phyloP scores from a whole-genome alignment of 2,888 invertebrate genomes.

The Caenorhabditis sp. region DNA sequence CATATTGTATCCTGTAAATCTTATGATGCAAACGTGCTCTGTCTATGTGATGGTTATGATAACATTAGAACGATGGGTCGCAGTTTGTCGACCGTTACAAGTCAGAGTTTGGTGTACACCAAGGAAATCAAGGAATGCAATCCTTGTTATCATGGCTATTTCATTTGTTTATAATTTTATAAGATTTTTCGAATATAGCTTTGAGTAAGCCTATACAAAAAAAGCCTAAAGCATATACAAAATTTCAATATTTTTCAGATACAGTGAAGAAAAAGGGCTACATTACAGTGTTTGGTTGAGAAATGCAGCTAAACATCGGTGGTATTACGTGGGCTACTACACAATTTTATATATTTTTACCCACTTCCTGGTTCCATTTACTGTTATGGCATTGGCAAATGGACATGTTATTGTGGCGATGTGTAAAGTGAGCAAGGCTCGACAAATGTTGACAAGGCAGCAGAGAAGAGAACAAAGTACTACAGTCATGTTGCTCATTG shows the following conservation, averaged over 20 bases:
- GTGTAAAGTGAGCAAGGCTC: conserved; percentile 55
- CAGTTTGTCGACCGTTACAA: conserved; percentile 64
- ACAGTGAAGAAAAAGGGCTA: conserved; percentile 16
- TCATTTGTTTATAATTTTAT: conserved; percentile 64
- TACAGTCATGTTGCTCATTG: conserved; percentile 68
- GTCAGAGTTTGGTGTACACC: conserved; percentile 68
- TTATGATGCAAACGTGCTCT: conserved; percentile 67
- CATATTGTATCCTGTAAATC: conserved; percentile 65
- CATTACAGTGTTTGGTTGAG: conserved; percentile 45
- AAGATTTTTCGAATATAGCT: conserved; percentile 67
- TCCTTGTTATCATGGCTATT: conserved; percentile 56
- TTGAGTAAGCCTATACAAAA: conserved; percentile 44
- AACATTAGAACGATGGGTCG: conserved; percentile 68
- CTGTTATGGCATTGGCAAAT: conserved; percentile 63
- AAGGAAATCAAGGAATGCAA: conserved; percentile 59
- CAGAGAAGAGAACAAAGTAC: conserved; percentile 68
- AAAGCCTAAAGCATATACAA: conserved; percentile 5
- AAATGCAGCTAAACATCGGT: conserved; percentile 43
- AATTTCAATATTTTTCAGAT: neutral
- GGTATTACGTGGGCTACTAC: conserved; percentile 66
- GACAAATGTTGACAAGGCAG: conserved; percentile 64
- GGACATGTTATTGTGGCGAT: conserved; percentile 61
- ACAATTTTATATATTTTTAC: conserved; percentile 66
- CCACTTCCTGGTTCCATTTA: conserved; percentile 68
- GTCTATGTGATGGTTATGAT: conserved; percentile 68